These are phyloP conservation scores for Sebastiscus albofasciatus DNA, from an alignment of 2,797 vertebrate species.

Conservation along the genomic window DNA sequence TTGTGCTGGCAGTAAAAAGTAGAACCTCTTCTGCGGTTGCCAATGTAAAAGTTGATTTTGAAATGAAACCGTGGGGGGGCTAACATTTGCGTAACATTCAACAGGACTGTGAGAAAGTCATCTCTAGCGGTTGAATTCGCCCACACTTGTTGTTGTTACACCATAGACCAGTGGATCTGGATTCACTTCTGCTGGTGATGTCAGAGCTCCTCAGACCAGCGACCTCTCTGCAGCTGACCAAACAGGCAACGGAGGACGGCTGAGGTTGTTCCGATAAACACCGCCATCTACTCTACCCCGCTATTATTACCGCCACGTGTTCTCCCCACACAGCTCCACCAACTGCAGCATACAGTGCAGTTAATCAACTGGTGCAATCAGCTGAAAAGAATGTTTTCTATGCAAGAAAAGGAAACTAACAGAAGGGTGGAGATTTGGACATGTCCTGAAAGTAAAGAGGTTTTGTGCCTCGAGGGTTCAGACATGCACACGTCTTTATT, in stretches of 20 bases:
- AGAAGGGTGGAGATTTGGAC: conserved; percentile 15
- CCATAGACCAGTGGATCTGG: conserved; percentile 40
- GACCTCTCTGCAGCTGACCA: conserved; percentile 74
- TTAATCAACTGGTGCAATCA: conserved; percentile 16
- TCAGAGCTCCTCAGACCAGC: conserved; percentile 60
- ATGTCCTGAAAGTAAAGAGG: conserved; percentile 17
- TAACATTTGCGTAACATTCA: conserved; percentile 28
- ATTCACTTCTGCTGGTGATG: conserved; percentile 62
- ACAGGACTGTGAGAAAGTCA: conserved; percentile 59
- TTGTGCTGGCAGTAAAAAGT: neutral
- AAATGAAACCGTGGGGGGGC: conserved; percentile 18
- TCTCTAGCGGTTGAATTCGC: conserved; percentile 11
- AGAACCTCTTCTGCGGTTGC: neutral
- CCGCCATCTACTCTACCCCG: conserved; percentile 41
- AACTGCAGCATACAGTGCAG: neutral
- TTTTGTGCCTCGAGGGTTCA: conserved; percentile 26
- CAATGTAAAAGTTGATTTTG: conserved; percentile 33
- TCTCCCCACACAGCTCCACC: conserved; percentile 20
- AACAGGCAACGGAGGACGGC: conserved; percentile 62
- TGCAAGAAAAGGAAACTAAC: conserved; percentile 14
- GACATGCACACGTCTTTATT: conserved; percentile 21
- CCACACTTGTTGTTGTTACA: conserved; percentile 32
- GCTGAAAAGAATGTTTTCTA: neutral
- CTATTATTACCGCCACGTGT: conserved; percentile 67
- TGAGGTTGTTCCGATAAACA: conserved; percentile 65